Evolutionary conservation across 2,113 vertebrate genomes (phyloP).

Genomic region (Camelus bactrianus): DNA sequence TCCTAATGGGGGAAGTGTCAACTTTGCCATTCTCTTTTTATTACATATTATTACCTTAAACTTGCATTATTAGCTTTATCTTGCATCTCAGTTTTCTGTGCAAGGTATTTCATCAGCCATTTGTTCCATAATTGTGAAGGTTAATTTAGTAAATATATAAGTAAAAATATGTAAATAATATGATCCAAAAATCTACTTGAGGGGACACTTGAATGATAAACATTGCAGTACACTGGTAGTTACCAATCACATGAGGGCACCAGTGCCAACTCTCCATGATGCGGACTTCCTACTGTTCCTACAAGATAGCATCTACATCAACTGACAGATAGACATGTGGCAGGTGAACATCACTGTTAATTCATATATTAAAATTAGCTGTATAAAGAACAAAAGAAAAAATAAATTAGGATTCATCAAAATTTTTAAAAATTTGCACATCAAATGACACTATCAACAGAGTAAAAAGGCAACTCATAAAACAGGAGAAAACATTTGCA

Average conservation of each 20-base stretch:
- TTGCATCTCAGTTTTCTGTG: constrained; percentile 37
- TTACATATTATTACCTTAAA: background rate
- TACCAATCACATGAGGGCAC: background rate
- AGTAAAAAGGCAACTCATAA: background rate
- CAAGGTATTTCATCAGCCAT: background rate
- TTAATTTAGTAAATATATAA: constrained; percentile 28
- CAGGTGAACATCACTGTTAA: background rate
- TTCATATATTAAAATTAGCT: background rate
- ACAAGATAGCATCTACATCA: background rate
- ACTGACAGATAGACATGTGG: background rate
- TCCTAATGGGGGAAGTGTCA: background rate
- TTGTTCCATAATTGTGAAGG: constrained; percentile 3
- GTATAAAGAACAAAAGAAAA: background rate
- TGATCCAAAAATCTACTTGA: background rate
- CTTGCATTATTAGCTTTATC: background rate
- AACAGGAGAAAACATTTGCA: constrained; percentile 33
- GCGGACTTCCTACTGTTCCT: background rate
- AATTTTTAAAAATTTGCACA: background rate
- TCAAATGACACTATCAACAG: background rate
- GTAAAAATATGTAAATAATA: background rate
- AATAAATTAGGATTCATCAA: background rate
- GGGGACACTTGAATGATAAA: background rate
- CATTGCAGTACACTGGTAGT: background rate
- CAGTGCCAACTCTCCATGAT: background rate
- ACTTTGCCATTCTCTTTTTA: background rate